phyloP scores from a whole-genome alignment of 2,113 vertebrate species.

The Recurvirostra avosetta region DNA sequence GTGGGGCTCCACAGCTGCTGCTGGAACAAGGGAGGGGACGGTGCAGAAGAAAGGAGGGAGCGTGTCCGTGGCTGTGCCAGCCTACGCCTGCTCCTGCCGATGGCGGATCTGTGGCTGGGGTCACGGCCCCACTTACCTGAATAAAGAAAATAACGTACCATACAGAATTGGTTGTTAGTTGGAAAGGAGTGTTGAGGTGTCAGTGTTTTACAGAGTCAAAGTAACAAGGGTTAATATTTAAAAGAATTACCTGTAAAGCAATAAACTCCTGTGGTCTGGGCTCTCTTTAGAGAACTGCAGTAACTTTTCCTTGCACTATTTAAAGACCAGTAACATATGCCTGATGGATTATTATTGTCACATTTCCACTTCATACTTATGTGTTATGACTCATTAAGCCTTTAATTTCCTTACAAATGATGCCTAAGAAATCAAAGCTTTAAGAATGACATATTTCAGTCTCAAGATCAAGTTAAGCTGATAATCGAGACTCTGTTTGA shows the following conservation, averaged over 20 bases:
- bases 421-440: neutral
- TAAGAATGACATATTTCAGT: neutral
- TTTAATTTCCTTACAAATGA: constrained; percentile 8
- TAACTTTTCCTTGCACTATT: neutral
- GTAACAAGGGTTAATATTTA: constrained; percentile 34
- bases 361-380: neutral
- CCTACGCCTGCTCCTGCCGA: neutral
- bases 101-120: neutral
- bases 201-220: neutral
- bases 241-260: neutral
- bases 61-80: neutral
- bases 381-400: neutral
- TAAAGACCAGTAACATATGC: neutral
- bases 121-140: neutral
- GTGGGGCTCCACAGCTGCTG: neutral
- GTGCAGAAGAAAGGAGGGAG: neutral
- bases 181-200: neutral
- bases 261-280: neutral
- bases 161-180: neutral
- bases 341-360: neutral
- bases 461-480: constrained; percentile 1
- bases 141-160: neutral
- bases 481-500: neutral
- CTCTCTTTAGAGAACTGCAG: neutral
- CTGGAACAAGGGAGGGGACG: neutral